Evolutionary conservation across 2,113 vertebrate genomes (phyloP).

Genomic region (Otis tarda): DNA sequence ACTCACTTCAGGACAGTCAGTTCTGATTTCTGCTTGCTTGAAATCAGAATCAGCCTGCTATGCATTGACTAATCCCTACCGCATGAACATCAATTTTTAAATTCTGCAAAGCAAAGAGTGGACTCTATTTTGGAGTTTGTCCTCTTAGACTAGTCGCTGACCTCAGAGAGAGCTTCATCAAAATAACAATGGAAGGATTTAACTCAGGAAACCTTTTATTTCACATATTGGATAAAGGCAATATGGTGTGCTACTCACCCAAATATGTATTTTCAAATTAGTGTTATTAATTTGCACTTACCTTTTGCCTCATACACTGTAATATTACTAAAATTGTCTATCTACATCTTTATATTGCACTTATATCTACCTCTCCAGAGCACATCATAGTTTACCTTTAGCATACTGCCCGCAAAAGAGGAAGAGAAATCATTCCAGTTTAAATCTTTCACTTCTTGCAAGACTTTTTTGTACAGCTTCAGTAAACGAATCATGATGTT

Average conservation of each 20-base stretch:
- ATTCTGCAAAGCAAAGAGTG: neutral
- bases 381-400: neutral
- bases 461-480: neutral
- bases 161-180: neutral
- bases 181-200: neutral
- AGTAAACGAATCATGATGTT: slow-evolving; percentile 21
- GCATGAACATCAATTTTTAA: neutral
- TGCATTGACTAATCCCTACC: neutral
- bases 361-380: neutral
- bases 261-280: neutral
- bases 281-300: neutral
- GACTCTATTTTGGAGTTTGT: neutral
- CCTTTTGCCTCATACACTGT: neutral
- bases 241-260: neutral
- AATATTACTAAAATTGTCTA: neutral
- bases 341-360: neutral
- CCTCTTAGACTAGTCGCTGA: neutral
- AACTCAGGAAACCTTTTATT: neutral
- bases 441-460: neutral
- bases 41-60: neutral
- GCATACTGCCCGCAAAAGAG: neutral
- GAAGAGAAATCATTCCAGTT: neutral
- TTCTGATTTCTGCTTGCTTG: neutral
- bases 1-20: neutral
- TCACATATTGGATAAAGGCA: neutral